Base-by-base conservation (phyloP, 1,140 invertebrate species). In the Megalopta genalis region DNA sequence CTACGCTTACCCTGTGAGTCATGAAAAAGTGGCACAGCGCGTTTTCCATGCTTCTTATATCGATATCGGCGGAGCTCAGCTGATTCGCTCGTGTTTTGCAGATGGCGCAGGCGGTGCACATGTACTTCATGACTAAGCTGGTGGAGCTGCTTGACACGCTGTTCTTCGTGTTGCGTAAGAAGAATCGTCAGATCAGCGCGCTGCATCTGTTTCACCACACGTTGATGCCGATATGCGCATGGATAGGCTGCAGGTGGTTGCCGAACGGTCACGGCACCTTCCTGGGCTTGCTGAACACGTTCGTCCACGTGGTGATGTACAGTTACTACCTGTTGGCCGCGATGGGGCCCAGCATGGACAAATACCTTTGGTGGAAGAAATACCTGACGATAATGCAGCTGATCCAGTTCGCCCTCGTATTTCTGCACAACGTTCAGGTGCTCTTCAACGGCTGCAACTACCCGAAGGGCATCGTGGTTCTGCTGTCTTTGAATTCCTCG, bases 301-400 rank as follows among this genome's bases (percentile, higher is more conserved):
- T 97, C 84, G 95, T 98, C 69, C 97, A 98, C 87, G 92, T 96
- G 85, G 92, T 97, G 39, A 98, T 98, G 97, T 98, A 98, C 88
- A 92, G 94, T 0, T 98, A 98, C 89, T 98, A 98, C 87, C 93
- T 97, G 87, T 92, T 98, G 1, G 94, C 97, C 0, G 96, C 97
- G 0, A 92, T 98, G 80, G 97, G 97, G 37, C 97, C 97, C 1
- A 92, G 95, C 32, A 95, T 97, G 89, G 96, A 97, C 89, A 97
- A 97, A 88, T 86, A 83, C 90, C 92, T 98, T 6, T 98, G 97
- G 97, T 98, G 97, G 97, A 98, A 98, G 91, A 97, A 95, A 88
- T 96, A 98, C 88, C 94, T 98, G 14, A 98, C 98, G 0, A 94
- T 93, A 27, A 93, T 98, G 81, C 98, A 98, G 93, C 94, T 98